Evolutionary conservation across 2,888 invertebrate species (phyloP).

Genomic region (Kryphioiulus occultus): DNA sequence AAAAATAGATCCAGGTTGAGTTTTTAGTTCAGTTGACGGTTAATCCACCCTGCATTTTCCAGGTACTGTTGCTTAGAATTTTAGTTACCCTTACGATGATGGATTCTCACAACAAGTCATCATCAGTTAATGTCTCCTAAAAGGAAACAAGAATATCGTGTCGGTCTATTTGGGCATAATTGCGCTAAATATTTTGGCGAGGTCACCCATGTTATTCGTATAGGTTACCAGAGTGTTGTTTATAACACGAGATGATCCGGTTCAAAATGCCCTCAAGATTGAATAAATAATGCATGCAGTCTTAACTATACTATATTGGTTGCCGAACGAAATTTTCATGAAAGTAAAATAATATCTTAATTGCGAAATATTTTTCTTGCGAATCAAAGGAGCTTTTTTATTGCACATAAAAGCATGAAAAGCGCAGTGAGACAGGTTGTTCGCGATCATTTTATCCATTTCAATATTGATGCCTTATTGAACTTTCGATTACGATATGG

Average conservation of each 20-base stretch:
- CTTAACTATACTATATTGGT: neutral
- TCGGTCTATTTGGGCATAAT: neutral
- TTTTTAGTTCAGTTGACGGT: neutral
- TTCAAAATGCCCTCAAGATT: slow-evolving; percentile 9
- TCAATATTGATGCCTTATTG: too few species aligned
- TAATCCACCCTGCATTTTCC: neutral
- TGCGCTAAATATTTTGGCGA: slow-evolving; percentile 11
- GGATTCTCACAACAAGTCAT: slow-evolving; percentile 6
- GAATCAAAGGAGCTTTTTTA: too few species aligned
- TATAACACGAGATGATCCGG: neutral
- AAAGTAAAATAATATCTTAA: neutral
- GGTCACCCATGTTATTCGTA: neutral
- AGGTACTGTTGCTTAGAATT: neutral
- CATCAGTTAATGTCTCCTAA: slow-evolving; percentile 33
- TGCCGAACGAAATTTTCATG: neutral
- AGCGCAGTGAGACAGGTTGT: too few species aligned
- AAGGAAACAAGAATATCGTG: neutral
- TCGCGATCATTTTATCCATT: too few species aligned
- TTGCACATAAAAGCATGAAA: too few species aligned
- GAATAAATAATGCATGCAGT: neutral
- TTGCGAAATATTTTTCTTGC: neutral
- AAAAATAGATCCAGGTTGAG: neutral
- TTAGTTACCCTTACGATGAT: neutral
- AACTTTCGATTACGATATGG: too few species aligned
- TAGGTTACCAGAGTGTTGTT: neutral